Evolutionary conservation across 2,797 vertebrate species (phyloP).

Genomic region (Loriculus beryllinus): DNA sequence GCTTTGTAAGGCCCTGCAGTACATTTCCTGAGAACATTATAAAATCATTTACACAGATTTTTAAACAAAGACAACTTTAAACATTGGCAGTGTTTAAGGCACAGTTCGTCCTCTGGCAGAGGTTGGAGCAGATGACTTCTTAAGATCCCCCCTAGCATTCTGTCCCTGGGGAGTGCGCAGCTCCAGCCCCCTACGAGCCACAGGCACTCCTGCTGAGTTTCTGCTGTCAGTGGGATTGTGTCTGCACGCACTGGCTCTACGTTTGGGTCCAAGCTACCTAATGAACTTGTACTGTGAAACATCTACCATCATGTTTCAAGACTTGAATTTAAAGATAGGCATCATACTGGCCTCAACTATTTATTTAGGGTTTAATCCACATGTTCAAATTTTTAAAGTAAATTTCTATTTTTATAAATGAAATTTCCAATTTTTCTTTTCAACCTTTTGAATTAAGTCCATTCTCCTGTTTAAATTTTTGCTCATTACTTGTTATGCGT

Average conservation of each 20-base stretch:
- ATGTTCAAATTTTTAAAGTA: neutral
- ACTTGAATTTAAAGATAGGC: neutral
- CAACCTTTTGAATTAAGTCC: neutral
- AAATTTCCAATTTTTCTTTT: neutral
- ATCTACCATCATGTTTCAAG: neutral
- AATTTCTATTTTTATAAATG: neutral
- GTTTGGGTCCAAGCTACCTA: neutral
- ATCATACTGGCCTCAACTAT: neutral
- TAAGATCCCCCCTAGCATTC: neutral
- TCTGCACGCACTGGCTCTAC: neutral
- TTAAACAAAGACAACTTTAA: neutral
- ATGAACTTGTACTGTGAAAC: neutral
- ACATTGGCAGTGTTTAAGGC: neutral
- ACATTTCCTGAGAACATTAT: neutral
- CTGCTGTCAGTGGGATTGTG: fast-evolving
- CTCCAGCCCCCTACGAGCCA: fast-evolving
- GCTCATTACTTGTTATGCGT: neutral
- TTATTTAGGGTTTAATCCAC: neutral
- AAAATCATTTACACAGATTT: neutral
- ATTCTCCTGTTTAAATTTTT: neutral
- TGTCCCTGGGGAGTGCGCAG: neutral
- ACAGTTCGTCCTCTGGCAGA: constrained; percentile 12
- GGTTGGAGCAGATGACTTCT: neutral
- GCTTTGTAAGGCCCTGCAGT: neutral
- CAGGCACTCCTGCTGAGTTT: neutral